A percentile compares a stretch with the other conserved stretches of the same genome.
Conservation (phyloP, 2,888 invertebrate species). For the Diadegma fenestrale region DNA sequence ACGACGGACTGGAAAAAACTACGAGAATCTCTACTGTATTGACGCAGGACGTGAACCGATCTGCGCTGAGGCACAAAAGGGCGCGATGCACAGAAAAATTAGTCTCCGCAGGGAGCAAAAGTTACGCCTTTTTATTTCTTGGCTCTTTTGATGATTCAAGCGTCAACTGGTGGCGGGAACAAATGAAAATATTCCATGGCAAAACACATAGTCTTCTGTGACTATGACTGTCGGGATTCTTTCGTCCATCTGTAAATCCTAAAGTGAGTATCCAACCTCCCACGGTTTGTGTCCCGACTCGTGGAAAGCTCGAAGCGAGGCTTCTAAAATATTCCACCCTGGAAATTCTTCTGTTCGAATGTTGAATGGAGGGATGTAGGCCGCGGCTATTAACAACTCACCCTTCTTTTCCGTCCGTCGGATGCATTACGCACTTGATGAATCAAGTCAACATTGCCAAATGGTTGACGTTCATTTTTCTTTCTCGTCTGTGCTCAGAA, state of each 20-base stretch:
- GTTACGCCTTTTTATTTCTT: neutral
- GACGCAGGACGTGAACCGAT: neutral
- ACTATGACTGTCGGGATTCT: constrained; percentile 3
- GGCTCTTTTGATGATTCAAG: neutral
- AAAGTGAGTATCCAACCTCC: neutral
- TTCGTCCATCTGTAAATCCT: constrained; percentile 22
- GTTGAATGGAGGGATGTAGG: constrained; percentile 8
- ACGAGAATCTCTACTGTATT: constrained; percentile 14
- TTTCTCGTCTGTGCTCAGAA: neutral
- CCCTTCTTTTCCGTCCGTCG: neutral
- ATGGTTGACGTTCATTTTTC: neutral
- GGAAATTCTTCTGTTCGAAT: constrained; percentile 36
- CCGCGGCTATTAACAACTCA: neutral
- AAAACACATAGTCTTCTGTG: constrained; percentile 23
- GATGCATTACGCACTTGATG: constrained; percentile 25
- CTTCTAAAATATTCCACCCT: constrained; percentile 60
- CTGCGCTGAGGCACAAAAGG: neutral
- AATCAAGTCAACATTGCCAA: neutral
- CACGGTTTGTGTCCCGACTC: constrained; percentile 3
- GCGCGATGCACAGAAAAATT: neutral
- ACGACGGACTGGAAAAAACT: neutral
- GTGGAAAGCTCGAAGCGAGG: constrained; percentile 33
- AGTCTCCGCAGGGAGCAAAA: neutral
- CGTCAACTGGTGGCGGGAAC: constrained; percentile 1
- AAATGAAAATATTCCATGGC: constrained; percentile 47